Base-by-base conservation (phyloP, 2,888 invertebrate genomes). In the Bombyx huttoni region DNA sequence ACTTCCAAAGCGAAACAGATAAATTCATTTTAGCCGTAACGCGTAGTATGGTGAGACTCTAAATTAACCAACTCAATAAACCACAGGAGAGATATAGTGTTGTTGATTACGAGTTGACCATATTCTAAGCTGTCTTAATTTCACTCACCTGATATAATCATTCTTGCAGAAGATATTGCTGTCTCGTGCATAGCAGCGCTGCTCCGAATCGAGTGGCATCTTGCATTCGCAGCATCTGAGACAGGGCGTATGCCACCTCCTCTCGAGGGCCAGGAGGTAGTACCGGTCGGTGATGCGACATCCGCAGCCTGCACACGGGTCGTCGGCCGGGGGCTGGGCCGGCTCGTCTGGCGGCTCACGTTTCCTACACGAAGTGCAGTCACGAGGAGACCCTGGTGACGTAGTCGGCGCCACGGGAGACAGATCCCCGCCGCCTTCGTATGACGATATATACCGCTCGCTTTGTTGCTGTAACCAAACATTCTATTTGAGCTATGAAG, bases 111-210 rank as follows among this genome's bases (percentile, higher is more conserved):
- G n/a, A n/a, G n/a, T n/a, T n/a, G n/a, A n/a, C n/a, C n/a, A n/a
- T n/a, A 47, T 0, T 8, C 47, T 47, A 40, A 40, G 12, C 47
- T 24, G 13, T 5, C 5, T 24, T 24, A 24, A 24, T 24, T 24
- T 24, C 14, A 89, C 94, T 92, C 76, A 98, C 98, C 96, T 94
- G 90, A 96, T 95, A 87, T 98, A 98, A 87, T 98, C 98, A 76
- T 95, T 96, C 89, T 97, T 97, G 92, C 98, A 98, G 88, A 96
- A 98, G 70, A 98, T 97, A 77, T 94, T 94, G 68, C 96, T 96
- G 78, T 97, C 96, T 63, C 96, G 91, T 60, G 96, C 94, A 81
- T 97, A 98, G 85, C 98, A 98, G 63, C 97, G 94, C 74, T 94
- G 92, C 78, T 98, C 96, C 1, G 96, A 93, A 79, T 98, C 98